phyloP scores from a whole-genome alignment of 1,140 invertebrate genomes.

The Dryas iulia region DNA sequence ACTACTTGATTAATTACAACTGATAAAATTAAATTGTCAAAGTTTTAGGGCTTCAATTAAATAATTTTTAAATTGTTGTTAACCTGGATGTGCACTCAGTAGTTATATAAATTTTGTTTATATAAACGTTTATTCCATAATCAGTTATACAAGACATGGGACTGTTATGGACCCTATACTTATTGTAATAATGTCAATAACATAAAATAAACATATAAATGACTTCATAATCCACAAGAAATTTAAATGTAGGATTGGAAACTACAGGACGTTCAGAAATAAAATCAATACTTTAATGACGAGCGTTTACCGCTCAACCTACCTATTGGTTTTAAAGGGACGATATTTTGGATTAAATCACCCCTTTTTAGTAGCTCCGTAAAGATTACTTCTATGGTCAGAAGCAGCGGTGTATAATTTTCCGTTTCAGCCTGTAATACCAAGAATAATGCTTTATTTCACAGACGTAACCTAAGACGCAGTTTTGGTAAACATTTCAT shows the following conservation, averaged over 20 bases:
- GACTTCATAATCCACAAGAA: neutral
- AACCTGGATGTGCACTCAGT: neutral
- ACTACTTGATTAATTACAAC: no score
- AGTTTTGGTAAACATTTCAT: slow-evolving; percentile 37
- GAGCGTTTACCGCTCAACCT: slow-evolving; percentile 40
- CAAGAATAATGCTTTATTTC: slow-evolving; percentile 42
- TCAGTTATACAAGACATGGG: slow-evolving; percentile 41
- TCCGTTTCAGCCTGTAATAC: slow-evolving; percentile 77
- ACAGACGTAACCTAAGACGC: slow-evolving; percentile 68
- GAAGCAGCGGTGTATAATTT: slow-evolving; percentile 79
- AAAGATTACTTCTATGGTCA: slow-evolving; percentile 86
- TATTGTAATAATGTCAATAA: neutral
- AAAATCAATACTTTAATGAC: slow-evolving; percentile 57
- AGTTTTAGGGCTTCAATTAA: no score
- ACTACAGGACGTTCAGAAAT: neutral
- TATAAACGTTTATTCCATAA: slow-evolving; percentile 14
- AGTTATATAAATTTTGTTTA: slow-evolving; percentile 20
- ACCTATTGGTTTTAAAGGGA: slow-evolving; percentile 79
- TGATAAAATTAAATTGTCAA: no score
- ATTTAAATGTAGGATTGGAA: neutral
- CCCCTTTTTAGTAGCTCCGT: slow-evolving; percentile 83
- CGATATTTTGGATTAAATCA: slow-evolving; percentile 81
- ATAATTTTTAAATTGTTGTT: neutral
- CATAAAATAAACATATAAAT: neutral
- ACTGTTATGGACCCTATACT: slow-evolving; percentile 11